Conservation (phyloP, 2,113 vertebrate genomes). For the Vanacampus margaritifer region DNA sequence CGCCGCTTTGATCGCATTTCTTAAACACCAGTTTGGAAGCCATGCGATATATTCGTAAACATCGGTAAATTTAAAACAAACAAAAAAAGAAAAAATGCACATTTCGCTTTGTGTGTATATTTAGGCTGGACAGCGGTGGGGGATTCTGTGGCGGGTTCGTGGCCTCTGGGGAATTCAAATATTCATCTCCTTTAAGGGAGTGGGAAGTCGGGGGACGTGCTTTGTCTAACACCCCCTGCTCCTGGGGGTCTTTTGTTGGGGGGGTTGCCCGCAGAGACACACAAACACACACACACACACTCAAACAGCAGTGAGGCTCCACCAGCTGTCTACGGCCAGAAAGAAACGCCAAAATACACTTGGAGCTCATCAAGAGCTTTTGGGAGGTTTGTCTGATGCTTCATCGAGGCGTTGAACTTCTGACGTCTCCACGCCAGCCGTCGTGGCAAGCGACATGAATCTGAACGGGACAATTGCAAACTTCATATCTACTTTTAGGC, state of each 20-base stretch:
- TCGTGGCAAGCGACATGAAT: neutral
- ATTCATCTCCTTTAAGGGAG: conserved; percentile 63
- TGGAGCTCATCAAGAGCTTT: conserved; percentile 3
- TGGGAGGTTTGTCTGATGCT: neutral
- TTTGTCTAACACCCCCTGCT: conserved; percentile 61
- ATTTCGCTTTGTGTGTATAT: neutral
- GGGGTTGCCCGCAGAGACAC: conserved; percentile 20
- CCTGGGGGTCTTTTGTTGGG: conserved; percentile 60
- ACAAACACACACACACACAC: conserved; percentile 31
- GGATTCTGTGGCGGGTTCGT: conserved; percentile 6
- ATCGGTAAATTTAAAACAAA: neutral
- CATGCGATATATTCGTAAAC: neutral
- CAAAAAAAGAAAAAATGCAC: neutral
- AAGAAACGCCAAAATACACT: conserved; percentile 45
- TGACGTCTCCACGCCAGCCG: neutral
- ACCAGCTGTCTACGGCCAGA: conserved; percentile 62
- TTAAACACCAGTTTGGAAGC: neutral
- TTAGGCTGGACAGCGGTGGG: conserved; percentile 4
- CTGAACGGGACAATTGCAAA: too few species aligned
- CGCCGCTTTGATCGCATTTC: neutral
- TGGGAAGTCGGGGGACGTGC: conserved; percentile 41
- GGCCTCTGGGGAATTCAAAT: conserved; percentile 54
- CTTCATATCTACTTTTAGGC: too few species aligned
- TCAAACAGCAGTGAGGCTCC: conserved; percentile 42
- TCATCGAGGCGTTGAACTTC: too few species aligned